Base-by-base conservation (phyloP, 2,888 invertebrate species). In the Leucophenga montana region DNA sequence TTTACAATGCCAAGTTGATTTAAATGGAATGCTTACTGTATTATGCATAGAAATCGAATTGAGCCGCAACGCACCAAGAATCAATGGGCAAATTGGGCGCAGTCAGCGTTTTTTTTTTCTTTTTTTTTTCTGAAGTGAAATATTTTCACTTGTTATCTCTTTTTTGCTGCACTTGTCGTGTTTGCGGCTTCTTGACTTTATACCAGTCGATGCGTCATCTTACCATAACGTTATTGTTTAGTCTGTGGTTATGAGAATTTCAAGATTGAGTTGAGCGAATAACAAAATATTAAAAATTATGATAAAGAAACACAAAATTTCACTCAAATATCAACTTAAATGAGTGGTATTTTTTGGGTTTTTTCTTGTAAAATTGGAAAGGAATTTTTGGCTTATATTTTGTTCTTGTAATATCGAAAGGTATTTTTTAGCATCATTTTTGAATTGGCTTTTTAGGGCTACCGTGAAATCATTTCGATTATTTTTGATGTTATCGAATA, bases 71-170 rank as follows among this genome's bases (percentile, higher is more conserved):
- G n/a, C 53, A 31, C 13, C 39, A 39, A 39, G 9, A 39, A 39
- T 33, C 54, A 54, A 20, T 39, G 20, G 16, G 66, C 57, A 14
- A 39, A 57, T 44, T 62, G 70, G 75, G 79, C 74, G 70, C 79
- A 79, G 79, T 78, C 75, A 77, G 75, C 74, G 75, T 70, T 73
- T 71, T 73, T 65, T 56, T 68, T 75, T 72, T 33, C n/a, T 3
- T 44, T n/a, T 50, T n/a, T 16, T 5, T 50, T 50, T 50, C 3
- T 50, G 6, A 11, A 39, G 39, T 39, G 39, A 33, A 3, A 11
- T 8, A 39, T 39, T 39, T 39, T 39, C 39, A 39, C 39, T 39
- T 39, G 39, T 39, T n/a, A n/a, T n/a, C n/a, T n/a, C n/a, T n/a
- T 3, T 39, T 39, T 39, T 11, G 8, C 11, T 16, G 27, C 0